Base-by-base conservation (phyloP, 1,140 invertebrate species). In the Fragariocoptes setiger region DNA sequence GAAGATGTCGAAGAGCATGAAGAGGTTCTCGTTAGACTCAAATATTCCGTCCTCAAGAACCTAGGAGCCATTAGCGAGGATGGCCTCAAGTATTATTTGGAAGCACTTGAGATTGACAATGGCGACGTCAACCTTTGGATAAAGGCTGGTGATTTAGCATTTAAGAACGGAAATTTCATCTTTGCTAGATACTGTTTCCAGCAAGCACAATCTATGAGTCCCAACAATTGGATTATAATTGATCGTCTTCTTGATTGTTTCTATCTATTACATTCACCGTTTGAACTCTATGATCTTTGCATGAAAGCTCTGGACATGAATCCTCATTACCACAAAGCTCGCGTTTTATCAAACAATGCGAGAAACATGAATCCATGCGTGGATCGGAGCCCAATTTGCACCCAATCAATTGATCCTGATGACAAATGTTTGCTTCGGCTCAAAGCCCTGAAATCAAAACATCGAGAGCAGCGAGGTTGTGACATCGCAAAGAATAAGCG, bases 81-180 rank as follows among this genome's bases (percentile, higher is more conserved):
- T 40, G 39, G 35, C 25, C 16, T 47, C 2, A 15, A 43, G 19
- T 31, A 21, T 14, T 42, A 40, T 17, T 14, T 46, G 2, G 41
- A 46, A 18, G 46, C 46, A 13, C 19, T 47, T 3, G 19, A 42
- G 16, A 22, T 47, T 19, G 46, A 47, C 40, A 15, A 14, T 21
- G 20, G 19, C 5, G 46, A 47, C 41, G 18, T 45, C 37, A 42
- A 18, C 25, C 35, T 47, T 16, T 47, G 46, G 46, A 31, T 47
- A 2, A 47, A 45, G 18, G 35, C 44, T 39, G 46, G 44, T 17
- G 3, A 21, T 21, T 17, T 20, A 19, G 41, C 35, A 22, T n/a
- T 18, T 19, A 35, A 19, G 20, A 5, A 19, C 1, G 22, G 35
- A 17, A 38, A 46, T 40, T 42, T 44, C 20, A 4, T 38, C 2